phyloP scores from a whole-genome alignment of 2,113 vertebrate species.

The Herpailurus yagouaroundi region DNA sequence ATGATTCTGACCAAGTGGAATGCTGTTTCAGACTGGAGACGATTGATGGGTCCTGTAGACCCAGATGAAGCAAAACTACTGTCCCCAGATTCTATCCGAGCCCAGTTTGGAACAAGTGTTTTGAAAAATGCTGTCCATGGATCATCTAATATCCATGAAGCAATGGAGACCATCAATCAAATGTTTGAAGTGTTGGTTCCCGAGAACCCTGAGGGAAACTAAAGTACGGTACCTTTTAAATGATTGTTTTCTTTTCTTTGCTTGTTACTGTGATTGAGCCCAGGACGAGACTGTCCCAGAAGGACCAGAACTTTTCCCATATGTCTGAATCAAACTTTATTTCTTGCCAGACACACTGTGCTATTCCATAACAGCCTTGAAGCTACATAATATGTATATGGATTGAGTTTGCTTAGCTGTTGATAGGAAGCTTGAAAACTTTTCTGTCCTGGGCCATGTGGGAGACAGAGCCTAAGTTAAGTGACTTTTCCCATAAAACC shows the following conservation, averaged over 20 bases:
- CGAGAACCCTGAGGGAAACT: not conserved
- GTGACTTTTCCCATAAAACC: not conserved
- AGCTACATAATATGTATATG: not conserved
- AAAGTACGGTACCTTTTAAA: not conserved
- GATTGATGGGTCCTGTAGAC: constrained; percentile 89
- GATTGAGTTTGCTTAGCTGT: not conserved
- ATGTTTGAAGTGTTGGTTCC: constrained; percentile 84
- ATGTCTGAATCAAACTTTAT: not conserved
- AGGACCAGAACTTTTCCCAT: not conserved
- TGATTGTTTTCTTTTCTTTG: not conserved
- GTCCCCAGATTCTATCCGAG: constrained; percentile 88
- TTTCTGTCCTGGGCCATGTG: not conserved
- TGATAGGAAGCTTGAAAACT: not conserved
- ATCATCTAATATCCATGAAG: constrained; percentile 82
- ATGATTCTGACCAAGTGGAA: constrained; percentile 90
- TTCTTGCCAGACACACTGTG: not conserved
- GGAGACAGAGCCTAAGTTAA: not conserved
- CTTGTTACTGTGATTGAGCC: not conserved
- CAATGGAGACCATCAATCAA: constrained; percentile 82
- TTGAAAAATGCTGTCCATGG: constrained; percentile 90
- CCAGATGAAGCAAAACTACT: constrained; percentile 84
- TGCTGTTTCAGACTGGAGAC: constrained; percentile 90
- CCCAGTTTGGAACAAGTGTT: constrained; percentile 85
- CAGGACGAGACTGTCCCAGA: not conserved
- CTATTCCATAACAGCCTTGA: not conserved